A percentile compares a stretch with the other conserved stretches of the same genome.
Conservation (phyloP, 2,113 vertebrate species). For the Prunella himalayana region DNA sequence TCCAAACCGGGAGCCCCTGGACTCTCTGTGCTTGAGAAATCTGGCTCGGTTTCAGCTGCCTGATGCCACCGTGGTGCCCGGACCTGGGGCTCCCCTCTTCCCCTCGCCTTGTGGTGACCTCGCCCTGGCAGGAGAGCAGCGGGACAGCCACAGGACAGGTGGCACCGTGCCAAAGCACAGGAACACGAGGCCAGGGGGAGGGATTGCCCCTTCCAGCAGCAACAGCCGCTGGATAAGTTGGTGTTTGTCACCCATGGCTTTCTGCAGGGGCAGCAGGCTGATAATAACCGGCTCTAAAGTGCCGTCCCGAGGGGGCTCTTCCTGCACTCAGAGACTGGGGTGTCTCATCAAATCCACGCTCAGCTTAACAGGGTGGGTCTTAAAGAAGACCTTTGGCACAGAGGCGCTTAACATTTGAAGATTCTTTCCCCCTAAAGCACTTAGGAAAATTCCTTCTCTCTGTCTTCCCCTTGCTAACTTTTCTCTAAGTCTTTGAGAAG, state of each 20-base stretch:
- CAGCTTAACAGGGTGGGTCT: background rate
- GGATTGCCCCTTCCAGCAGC: background rate
- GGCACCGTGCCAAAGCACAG: accelerated
- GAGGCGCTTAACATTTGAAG: background rate
- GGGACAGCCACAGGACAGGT: background rate
- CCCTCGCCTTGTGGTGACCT: accelerated
- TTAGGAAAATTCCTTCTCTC: background rate
- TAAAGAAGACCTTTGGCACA: background rate
- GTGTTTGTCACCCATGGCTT: background rate
- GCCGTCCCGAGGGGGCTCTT: background rate
- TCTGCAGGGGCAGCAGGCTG: background rate
- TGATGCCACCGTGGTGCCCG: accelerated
- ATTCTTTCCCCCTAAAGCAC: background rate
- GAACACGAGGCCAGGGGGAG: accelerated
- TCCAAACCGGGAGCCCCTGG: background rate
- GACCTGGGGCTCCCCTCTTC: background rate
- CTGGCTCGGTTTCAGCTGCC: background rate
- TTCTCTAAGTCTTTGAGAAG: background rate
- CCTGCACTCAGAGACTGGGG: background rate
- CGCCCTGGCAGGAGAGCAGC: background rate
- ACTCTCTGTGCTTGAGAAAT: background rate
- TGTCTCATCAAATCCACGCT: background rate
- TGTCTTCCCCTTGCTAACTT: background rate
- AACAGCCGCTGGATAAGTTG: accelerated
- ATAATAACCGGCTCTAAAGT: background rate